Evolutionary conservation across 2,888 invertebrate species (phyloP), one percentile per base, ranked within the genome.

Genomic region (Eretmocerus hayati): DNA sequence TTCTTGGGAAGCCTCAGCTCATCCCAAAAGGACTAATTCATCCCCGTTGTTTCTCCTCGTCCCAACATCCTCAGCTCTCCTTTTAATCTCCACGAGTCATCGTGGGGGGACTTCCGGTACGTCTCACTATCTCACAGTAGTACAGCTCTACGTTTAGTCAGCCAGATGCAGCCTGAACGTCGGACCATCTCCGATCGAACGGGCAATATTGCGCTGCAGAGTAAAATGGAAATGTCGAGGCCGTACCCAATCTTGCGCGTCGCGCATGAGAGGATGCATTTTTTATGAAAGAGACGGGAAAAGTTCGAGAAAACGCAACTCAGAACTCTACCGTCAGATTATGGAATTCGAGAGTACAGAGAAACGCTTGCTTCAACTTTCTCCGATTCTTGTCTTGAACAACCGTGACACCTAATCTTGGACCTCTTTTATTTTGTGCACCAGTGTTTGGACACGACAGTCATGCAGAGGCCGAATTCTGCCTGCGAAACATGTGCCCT

Each of bases 181-280:
- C n/a, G n/a, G n/a, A n/a, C n/a, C n/a, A n/a, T n/a, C 13, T n/a
- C 11, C 11, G 42, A 51, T 51, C 54, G 54, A 54, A 50, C 48
- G 51, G 48, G 48, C 49, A 51, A 51, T 51, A 51, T 51, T 48
- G 46, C 42, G 53, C 50, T 45, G 45, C 46, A 46, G 46, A 48
- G 54, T 54, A 54, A 54, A n/a, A 54, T 54, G 51, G 54, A 54
- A 53, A 54, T 54, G 54, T 54, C 54, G 51, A 54, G 51, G 42
- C 48, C 41, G 48, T 43, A 46, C 51, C 48, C 54, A 48, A 54
- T 51, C 51, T 54, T 54, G 44, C 54, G 44, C 54, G 45, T 42
- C 36, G 44, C 46, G 44, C 22, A 44, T n/a, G 38, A 43, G 53
- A 39, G 48, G 48, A 54, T 54, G 51, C 46, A 54, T 54, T 54